Conservation (phyloP, 2,113 vertebrate species). For the Syngnathus scovelli region DNA sequence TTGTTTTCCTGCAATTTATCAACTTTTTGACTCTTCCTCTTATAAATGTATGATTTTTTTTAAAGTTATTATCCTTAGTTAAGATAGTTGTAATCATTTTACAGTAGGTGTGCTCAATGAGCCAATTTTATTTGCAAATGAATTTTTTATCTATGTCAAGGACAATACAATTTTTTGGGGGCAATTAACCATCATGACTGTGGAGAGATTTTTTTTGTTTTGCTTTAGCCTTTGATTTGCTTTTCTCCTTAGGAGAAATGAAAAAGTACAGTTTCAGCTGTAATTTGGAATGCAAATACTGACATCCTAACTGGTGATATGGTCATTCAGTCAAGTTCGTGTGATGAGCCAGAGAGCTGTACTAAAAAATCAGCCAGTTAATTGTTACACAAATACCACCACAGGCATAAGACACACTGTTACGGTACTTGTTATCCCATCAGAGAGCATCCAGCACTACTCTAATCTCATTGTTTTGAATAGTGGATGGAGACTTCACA, state of each 20-base stretch:
- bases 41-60: background rate
- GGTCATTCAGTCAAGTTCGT: background rate
- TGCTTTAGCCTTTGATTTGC: background rate
- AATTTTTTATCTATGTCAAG: background rate
- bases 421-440: slow-evolving; percentile 23
- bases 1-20: background rate
- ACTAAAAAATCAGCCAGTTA: slow-evolving; percentile 3
- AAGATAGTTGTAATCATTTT: background rate
- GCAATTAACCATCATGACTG: background rate
- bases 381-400: slow-evolving; percentile 4
- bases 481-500: slow-evolving; percentile 23
- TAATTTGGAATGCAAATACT: slow-evolving; percentile 19
- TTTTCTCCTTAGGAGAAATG: background rate
- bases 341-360: background rate
- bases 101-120: background rate
- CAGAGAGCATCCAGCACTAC: slow-evolving; percentile 31
- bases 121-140: background rate
- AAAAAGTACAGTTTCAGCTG: slow-evolving; percentile 10
- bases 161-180: background rate
- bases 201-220: background rate
- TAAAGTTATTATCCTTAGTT: background rate
- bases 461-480: slow-evolving; percentile 11
- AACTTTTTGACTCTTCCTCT: background rate
- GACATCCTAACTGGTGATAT: slow-evolving; percentile 4
- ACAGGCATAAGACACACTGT: slow-evolving; percentile 27